Evolutionary conservation across 2,113 vertebrate genomes (phyloP).

Genomic region (Clarias batrachus): DNA sequence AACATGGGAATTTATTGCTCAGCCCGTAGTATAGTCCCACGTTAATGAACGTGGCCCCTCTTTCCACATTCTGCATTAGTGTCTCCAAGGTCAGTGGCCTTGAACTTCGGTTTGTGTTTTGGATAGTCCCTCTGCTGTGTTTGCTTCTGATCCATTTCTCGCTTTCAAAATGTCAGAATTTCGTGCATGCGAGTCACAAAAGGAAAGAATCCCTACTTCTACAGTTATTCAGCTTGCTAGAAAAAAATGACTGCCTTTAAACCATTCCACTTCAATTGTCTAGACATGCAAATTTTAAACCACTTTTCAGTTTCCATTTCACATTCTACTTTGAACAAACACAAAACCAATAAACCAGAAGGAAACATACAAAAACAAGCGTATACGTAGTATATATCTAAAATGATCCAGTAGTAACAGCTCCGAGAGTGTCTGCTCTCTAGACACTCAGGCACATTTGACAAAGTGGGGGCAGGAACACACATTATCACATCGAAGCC

Average conservation of each 20-base stretch:
- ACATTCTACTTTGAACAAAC: background rate
- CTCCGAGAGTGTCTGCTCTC: conserved; percentile 23
- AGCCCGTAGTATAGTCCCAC: background rate
- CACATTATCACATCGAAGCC: conserved; percentile 53
- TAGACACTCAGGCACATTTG: conserved; percentile 39
- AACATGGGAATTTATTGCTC: background rate
- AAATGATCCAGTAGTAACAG: conserved; percentile 43
- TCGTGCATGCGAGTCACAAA: background rate
- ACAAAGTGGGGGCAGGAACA: conserved; percentile 65
- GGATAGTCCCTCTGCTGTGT: background rate
- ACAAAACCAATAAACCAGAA: background rate
- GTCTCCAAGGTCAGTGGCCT: background rate
- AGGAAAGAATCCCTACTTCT: background rate
- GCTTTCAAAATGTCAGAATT: background rate
- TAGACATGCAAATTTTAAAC: background rate
- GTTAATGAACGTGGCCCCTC: background rate
- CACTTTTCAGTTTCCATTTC: background rate
- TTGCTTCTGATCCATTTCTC: background rate
- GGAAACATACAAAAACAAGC: background rate
- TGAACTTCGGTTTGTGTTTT: background rate
- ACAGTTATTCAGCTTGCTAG: background rate
- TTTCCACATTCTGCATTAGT: background rate
- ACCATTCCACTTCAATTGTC: background rate
- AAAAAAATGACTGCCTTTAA: background rate
- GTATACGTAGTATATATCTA: conserved; percentile 13